phyloP scores from a whole-genome alignment of 2,797 vertebrate species.

The Tapera naevia region DNA sequence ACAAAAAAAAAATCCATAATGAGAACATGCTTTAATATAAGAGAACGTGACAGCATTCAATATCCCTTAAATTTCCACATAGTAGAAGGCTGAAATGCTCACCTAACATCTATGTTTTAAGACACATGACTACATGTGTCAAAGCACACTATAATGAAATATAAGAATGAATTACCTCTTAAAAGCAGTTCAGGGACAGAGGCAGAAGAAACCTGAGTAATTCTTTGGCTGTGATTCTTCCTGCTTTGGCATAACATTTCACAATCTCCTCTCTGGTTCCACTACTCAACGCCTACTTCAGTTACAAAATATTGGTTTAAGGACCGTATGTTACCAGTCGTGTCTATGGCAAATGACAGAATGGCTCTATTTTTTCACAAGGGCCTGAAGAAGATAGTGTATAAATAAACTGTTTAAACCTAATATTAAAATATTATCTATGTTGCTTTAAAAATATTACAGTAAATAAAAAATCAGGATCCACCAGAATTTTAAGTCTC shows the following conservation, averaged over 20 bases:
- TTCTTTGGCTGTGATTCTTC: neutral
- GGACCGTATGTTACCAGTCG: neutral
- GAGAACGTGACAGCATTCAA: neutral
- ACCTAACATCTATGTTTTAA: neutral
- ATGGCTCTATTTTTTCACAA: neutral
- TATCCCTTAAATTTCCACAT: neutral
- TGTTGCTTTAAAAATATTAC: neutral
- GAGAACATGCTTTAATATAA: neutral
- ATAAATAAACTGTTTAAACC: neutral
- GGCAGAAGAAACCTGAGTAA: neutral
- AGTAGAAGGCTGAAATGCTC: neutral
- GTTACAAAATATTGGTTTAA: neutral
- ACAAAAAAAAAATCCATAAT: rapidly evolving
- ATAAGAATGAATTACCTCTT: neutral
- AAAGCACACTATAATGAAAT: neutral
- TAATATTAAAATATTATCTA: neutral
- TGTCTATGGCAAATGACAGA: neutral
- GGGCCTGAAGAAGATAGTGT: neutral
- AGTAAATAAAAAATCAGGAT: neutral
- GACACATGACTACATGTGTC: neutral
- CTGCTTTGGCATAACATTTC: neutral
- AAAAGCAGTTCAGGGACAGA: neutral
- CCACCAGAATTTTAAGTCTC: neutral
- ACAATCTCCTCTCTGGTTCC: neutral
- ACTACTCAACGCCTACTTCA: neutral